Evolutionary conservation across 2,113 vertebrate genomes (phyloP).

Genomic region (Archilochus colubris): DNA sequence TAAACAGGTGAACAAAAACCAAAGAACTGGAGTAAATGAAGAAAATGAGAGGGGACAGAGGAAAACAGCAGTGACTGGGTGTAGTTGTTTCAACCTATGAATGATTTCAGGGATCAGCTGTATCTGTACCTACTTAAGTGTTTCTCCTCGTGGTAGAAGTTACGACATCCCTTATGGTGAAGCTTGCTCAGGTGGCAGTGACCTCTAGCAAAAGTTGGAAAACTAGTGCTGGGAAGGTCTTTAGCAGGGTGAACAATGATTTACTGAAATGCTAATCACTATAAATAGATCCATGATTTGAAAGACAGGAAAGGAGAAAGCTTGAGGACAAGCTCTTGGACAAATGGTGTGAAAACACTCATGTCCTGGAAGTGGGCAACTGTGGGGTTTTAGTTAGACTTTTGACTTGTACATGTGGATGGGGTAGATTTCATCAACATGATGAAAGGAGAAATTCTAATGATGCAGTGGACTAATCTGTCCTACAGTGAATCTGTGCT

Average conservation of each 20-base stretch:
- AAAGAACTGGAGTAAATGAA: neutral
- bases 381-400: neutral
- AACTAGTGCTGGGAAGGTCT: neutral
- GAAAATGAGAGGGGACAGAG: neutral
- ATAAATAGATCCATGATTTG: neutral
- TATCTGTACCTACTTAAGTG: neutral
- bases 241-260: neutral
- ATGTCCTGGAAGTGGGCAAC: neutral
- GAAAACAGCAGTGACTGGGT: neutral
- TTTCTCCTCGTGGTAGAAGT: neutral
- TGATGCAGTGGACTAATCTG: neutral
- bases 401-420: neutral
- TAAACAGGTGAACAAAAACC: neutral
- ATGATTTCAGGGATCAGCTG: neutral
- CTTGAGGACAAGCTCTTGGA: neutral
- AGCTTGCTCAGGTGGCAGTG: neutral
- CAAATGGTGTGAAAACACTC: neutral
- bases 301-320: neutral
- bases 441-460: neutral
- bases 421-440: neutral
- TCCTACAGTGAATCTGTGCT: neutral
- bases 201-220: neutral
- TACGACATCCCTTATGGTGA: neutral
- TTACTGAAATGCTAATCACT: neutral
- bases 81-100: neutral